Percentiles rank a stretch among this genome's conserved stretches.
These are phyloP conservation scores for Cheilosia urbana DNA, from an alignment of 2,888 invertebrate species.

Conservation along the genomic window DNA sequence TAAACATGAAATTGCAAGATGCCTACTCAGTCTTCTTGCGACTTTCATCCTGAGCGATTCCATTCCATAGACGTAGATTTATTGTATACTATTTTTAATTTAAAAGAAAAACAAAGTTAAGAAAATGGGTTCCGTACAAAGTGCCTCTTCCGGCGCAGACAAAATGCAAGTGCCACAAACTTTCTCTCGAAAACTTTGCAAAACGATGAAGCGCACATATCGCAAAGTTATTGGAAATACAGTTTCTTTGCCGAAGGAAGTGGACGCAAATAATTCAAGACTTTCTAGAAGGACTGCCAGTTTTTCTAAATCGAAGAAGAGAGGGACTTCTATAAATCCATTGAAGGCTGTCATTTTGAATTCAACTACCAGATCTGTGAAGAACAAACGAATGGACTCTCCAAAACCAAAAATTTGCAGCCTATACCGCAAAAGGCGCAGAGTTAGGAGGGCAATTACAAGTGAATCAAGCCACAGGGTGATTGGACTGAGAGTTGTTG, in stretches of 20 bases:
- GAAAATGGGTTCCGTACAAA: conserved; percentile 23
- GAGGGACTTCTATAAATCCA: background rate
- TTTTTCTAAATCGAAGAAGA: background rate
- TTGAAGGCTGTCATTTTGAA: background rate
- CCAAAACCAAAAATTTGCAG: background rate
- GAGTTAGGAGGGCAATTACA: conserved; percentile 4
- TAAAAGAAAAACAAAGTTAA: background rate
- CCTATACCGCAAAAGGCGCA: conserved; percentile 10
- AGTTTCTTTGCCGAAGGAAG: background rate
- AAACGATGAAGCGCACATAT: background rate
- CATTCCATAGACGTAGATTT: background rate
- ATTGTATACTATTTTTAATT: background rate
- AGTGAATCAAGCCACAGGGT: background rate
- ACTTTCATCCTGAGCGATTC: background rate
- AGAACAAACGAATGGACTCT: background rate
- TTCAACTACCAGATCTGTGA: background rate
- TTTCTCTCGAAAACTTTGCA: background rate
- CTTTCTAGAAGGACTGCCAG: background rate
- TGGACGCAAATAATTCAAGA: background rate
- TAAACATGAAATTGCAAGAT: too few species aligned
- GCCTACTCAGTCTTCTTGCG: too few species aligned
- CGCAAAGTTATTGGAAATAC: conserved; percentile 23
- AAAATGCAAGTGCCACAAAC: background rate
- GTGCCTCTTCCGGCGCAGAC: background rate
- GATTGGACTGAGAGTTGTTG: conserved; percentile 5